A percentile compares a stretch with the other conserved stretches of the same genome.
Conservation (phyloP, 2,888 invertebrate genomes). For the Hypomecis atomaria region DNA sequence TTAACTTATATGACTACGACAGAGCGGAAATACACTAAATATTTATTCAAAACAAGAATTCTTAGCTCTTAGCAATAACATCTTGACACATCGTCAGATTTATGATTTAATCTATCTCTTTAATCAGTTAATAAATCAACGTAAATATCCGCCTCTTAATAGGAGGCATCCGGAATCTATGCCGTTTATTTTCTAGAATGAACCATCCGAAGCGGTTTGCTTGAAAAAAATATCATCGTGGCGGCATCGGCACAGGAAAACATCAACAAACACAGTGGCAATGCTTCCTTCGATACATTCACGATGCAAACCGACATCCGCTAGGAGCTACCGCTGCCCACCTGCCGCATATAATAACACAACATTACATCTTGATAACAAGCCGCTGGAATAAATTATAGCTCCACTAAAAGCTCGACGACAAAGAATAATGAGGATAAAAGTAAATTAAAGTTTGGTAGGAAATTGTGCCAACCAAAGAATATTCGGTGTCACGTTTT, state of each 20-base stretch:
- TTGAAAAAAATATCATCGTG: slow-evolving; percentile 43
- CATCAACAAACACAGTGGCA: slow-evolving; percentile 55
- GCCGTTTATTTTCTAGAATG: slow-evolving; percentile 34
- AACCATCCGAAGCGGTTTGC: slow-evolving; percentile 48
- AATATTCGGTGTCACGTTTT: slow-evolving; percentile 30
- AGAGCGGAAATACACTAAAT: too few relatives aligned
- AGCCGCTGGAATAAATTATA: slow-evolving; percentile 31
- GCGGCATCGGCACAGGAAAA: slow-evolving; percentile 55
- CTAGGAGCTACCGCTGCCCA: slow-evolving; percentile 42
- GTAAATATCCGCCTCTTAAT: slow-evolving; percentile 9
- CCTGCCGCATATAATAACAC: slow-evolving; percentile 40
- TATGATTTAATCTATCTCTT: neutral
- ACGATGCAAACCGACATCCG: slow-evolving; percentile 49
- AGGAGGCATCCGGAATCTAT: slow-evolving; percentile 34
- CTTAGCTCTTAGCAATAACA: too few relatives aligned
- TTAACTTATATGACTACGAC: too few relatives aligned
- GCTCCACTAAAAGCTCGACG: slow-evolving; percentile 12
- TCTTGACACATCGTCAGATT: too few relatives aligned
- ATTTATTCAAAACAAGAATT: too few relatives aligned
- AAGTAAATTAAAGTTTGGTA: slow-evolving; percentile 25
- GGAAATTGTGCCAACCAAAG: slow-evolving; percentile 14
- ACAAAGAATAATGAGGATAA: slow-evolving; percentile 28
- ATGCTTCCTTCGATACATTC: slow-evolving; percentile 54
- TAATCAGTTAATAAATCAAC: slow-evolving; percentile 11
- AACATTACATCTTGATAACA: slow-evolving; percentile 40